phyloP scores from a whole-genome alignment of 2,888 invertebrate species.

The Zygaena filipendulae region DNA sequence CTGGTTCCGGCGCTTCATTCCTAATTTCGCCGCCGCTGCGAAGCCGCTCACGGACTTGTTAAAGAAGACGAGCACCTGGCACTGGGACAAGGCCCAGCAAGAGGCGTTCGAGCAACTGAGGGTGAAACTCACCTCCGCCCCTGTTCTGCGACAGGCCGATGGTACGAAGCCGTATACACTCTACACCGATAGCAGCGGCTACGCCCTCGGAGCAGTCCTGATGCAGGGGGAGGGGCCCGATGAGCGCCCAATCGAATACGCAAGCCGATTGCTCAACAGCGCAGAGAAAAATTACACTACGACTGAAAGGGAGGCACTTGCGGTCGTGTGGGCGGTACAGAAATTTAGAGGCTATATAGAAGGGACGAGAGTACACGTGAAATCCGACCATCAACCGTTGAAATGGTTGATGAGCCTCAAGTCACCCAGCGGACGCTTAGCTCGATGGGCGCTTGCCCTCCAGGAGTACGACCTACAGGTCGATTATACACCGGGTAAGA shows the following conservation, averaged over 20 bases:
- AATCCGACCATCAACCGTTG: constrained; percentile 43
- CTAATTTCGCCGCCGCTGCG: no score
- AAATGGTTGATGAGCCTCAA: constrained; percentile 38
- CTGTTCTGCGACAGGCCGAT: constrained; percentile 16
- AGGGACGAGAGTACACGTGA: constrained; percentile 29
- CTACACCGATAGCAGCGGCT: constrained; percentile 24
- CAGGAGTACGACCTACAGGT: constrained; percentile 29
- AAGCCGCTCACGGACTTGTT: constrained; percentile 16
- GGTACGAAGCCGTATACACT: constrained; percentile 19
- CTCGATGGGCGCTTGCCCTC: constrained; percentile 35
- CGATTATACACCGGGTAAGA: constrained; percentile 27
- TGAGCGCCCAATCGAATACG: constrained; percentile 6
- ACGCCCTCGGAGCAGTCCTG: constrained; percentile 15
- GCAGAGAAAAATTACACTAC: constrained; percentile 6
- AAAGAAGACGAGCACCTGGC: constrained; percentile 18
- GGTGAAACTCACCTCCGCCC: no score
- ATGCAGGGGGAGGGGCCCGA: constrained; percentile 14
- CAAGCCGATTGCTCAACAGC: constrained; percentile 5
- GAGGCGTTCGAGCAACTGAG: no score
- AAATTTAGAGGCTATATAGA: constrained; percentile 24
- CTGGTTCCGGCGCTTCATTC: constrained; percentile 22
- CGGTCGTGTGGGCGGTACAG: constrained; percentile 19
- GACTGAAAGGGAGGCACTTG: constrained; percentile 10
- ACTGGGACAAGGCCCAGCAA: no score
- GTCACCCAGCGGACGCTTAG: constrained; percentile 36